Percentiles rank a stretch among this genome's conserved stretches.
Conservation (phyloP, 2,113 vertebrate genomes). For the Grus americana region DNA sequence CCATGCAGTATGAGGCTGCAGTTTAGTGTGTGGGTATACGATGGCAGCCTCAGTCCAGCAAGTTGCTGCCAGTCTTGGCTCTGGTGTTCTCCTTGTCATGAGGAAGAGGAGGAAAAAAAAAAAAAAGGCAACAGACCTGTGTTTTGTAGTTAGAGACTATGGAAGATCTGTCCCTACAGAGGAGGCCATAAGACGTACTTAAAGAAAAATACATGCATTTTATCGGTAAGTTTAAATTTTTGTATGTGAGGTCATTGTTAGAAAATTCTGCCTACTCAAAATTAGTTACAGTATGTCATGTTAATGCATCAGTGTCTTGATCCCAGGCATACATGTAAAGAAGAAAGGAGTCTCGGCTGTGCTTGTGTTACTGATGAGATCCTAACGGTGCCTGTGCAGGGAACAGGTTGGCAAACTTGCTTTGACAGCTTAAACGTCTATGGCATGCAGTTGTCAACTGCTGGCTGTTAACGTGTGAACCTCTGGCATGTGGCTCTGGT, state of each 20-base stretch:
- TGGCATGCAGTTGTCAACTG: not conserved
- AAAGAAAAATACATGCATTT: not conserved
- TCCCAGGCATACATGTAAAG: not conserved
- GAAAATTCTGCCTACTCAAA: not conserved
- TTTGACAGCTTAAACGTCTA: not conserved
- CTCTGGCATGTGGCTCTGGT: not conserved
- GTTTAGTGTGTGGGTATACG: not conserved
- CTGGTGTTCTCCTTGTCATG: not conserved
- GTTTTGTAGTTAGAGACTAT: not conserved
- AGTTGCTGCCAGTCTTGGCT: not conserved
- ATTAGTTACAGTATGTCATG: not conserved
- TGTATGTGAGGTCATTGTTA: not conserved
- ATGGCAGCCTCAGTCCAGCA: not conserved
- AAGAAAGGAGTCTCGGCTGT: not conserved
- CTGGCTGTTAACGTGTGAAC: not conserved
- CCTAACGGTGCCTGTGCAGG: rapidly evolving
- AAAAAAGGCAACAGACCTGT: not conserved
- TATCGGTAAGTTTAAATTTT: not conserved
- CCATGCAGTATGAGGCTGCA: not conserved
- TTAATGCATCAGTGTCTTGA: not conserved
- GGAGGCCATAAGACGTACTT: not conserved
- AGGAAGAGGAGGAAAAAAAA: not conserved
- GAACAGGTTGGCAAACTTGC: not conserved
- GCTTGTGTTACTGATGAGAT: not conserved
- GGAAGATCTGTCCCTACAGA: not conserved